Conservation (phyloP, 2,797 vertebrate genomes). For the Lacerta bilineata region DNA sequence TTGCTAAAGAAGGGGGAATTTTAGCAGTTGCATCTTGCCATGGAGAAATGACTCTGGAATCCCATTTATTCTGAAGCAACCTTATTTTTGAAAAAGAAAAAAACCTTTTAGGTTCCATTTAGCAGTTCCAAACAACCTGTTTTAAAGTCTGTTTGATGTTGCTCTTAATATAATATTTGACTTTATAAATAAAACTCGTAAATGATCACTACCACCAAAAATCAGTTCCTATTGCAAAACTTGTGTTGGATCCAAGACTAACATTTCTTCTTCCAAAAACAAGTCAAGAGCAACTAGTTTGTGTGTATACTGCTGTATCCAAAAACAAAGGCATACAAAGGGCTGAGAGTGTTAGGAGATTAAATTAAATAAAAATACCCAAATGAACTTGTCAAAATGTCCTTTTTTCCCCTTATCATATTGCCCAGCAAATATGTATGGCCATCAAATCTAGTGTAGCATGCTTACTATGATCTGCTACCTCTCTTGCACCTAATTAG, state of each 20-base stretch:
- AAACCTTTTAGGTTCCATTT: background rate
- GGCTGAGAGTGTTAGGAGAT: background rate
- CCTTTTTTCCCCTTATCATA: constrained; percentile 42
- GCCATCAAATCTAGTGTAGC: constrained; percentile 62
- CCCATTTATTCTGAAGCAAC: background rate
- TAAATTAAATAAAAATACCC: constrained; percentile 28
- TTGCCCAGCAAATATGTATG: constrained; percentile 60
- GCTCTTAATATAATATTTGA: background rate
- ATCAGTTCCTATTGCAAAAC: background rate
- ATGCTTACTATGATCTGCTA: constrained; percentile 69
- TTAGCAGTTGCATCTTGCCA: background rate
- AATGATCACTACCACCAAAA: background rate
- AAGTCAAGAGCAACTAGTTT: accelerated
- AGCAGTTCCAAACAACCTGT: background rate
- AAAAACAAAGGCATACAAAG: background rate
- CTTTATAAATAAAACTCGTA: background rate
- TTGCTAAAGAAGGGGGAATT: background rate
- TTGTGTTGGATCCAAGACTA: background rate
- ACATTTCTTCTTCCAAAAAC: accelerated
- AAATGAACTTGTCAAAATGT: constrained; percentile 35
- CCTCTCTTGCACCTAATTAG: constrained; percentile 79
- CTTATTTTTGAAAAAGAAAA: background rate
- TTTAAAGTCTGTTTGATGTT: background rate
- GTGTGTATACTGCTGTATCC: accelerated
- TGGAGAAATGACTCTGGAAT: background rate